Percentiles rank a stretch among this genome's conserved stretches.
phyloP scores from a whole-genome alignment of 2,888 invertebrate genomes.

The Charanyca ferruginea region DNA sequence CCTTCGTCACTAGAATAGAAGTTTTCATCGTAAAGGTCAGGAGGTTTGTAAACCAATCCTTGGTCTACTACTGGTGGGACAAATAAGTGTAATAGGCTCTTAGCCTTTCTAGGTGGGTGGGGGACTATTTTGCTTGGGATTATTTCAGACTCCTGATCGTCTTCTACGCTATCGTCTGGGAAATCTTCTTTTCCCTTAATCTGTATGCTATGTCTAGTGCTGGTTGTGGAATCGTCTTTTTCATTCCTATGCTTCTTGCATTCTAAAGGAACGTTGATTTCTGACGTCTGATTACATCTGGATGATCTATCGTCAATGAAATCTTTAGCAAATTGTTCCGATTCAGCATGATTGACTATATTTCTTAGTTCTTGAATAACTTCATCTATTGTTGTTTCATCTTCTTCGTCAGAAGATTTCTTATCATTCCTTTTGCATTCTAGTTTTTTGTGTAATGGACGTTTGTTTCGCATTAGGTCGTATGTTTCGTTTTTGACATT shows the following conservation, averaged over 20 bases:
- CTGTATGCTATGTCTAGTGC: slow-evolving; percentile 89
- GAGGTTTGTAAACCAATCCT: slow-evolving; percentile 89
- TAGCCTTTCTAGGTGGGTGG: slow-evolving; percentile 95
- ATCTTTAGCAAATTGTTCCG: slow-evolving; percentile 91
- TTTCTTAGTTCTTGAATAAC: slow-evolving; percentile 96
- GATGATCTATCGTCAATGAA: slow-evolving; percentile 79
- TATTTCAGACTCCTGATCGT: slow-evolving; percentile 92
- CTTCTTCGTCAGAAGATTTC: slow-evolving; percentile 92
- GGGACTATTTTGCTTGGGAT: slow-evolving; percentile 95
- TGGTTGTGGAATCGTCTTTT: slow-evolving; percentile 90
- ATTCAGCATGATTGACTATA: slow-evolving; percentile 96
- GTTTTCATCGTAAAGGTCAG: slow-evolving; percentile 90
- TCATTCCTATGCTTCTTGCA: slow-evolving; percentile 79
- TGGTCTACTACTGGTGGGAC: slow-evolving; percentile 92
- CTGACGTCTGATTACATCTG: slow-evolving; percentile 84
- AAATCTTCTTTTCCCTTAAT: slow-evolving; percentile 87
- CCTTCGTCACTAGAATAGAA: slow-evolving; percentile 93
- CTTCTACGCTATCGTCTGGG: slow-evolving; percentile 86
- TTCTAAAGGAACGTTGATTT: slow-evolving; percentile 82
- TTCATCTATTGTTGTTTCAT: slow-evolving; percentile 96
- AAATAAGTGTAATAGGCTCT: slow-evolving; percentile 93
- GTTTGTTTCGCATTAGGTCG: slow-evolving; percentile 86
- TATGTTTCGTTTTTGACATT: slow-evolving; percentile 91
- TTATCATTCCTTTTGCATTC: slow-evolving; percentile 80
- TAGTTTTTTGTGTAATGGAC: slow-evolving; percentile 83